A percentile compares a stretch with the other conserved stretches of the same genome.
phyloP scores from a whole-genome alignment of 2,888 invertebrate genomes.

The Oscheius sp. region DNA sequence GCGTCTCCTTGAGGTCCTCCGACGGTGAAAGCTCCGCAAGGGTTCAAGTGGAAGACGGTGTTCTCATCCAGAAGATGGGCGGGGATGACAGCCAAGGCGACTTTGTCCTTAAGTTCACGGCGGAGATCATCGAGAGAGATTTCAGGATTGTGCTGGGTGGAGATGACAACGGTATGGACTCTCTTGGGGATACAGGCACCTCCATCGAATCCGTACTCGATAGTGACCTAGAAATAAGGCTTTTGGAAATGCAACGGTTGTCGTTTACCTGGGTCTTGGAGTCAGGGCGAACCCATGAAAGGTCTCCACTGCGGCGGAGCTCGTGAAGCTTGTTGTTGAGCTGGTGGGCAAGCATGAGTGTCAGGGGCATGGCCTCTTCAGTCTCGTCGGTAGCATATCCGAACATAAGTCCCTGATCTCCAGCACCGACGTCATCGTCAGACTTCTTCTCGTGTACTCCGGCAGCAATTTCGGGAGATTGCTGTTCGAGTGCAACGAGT shows the following conservation, averaged over 20 bases:
- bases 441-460: conserved; percentile 85
- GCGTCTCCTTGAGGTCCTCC: conserved; percentile 76
- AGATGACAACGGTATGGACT: conserved; percentile 96
- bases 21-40: conserved; percentile 94
- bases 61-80: conserved; percentile 87
- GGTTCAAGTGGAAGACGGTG: conserved; percentile 95
- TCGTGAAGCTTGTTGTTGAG: conserved; percentile 91
- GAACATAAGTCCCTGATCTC: conserved; percentile 98
- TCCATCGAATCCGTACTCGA: conserved; percentile 89
- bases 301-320: conserved; percentile 85
- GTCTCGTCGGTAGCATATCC: conserved; percentile 97
- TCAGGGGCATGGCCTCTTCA: conserved; percentile 94
- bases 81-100: conserved; percentile 91
- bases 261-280: conserved; percentile 88
- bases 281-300: conserved; percentile 95
- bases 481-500: conserved; percentile 94
- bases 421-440: conserved; percentile 92
- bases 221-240: conserved; percentile 83
- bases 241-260: neutral
- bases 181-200: conserved; percentile 93
- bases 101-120: conserved; percentile 79
- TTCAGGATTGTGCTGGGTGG: conserved; percentile 93
- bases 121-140: conserved; percentile 79
- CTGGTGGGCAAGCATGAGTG: conserved; percentile 89
- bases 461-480: conserved; percentile 91